Base-by-base conservation (phyloP, 2,113 vertebrate species). In the Rhinolophus sinicus region DNA sequence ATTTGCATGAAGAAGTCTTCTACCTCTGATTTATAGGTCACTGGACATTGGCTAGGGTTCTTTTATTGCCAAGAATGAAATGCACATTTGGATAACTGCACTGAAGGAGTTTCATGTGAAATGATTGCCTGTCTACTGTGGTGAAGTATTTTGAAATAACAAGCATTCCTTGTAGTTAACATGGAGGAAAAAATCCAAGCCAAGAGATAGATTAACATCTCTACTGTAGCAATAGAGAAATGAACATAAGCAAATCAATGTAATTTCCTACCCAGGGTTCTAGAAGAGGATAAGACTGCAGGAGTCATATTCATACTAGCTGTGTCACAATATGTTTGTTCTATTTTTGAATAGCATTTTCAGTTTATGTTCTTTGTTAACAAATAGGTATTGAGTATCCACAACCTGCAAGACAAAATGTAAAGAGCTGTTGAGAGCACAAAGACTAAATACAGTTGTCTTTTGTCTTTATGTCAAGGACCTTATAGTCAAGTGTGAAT, bases 1-100 rank as follows among this genome's bases (percentile, higher is more conserved):
- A 97, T 98, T 98, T 98, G 94, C 98, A 97, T 98, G 73, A 97
- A 96, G 58, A 97, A 97, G 97, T 97, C 85, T 97, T 84, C 50
- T 95, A 97, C 84, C 67, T 97, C 82, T 98, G 95, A 98, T 98
- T 98, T 98, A 98, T 97, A 98, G 97, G 95, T 98, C 96, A 95
- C 52, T 92, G 96, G 96, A 94, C 91, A 88, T 97, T 97, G 95
- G 67, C 47, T 95, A 95, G 65, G 50, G 89, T 78, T 83, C 50
- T 98, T 89, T 98, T 94, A 88, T 97, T 90, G 85, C 90, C 62
- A 88, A 97, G 60, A 97, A 97, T 92, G 86, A 85, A 82, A 97
- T 97, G 97, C 38, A 88, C 35, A 28, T 96, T 97, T 97, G 94
- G 95, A 84, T 91, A 97, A 84, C 82, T 92, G 8, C 82, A 94